Base-by-base conservation (phyloP, 2,113 vertebrate genomes). In the Nematolebias whitei region DNA sequence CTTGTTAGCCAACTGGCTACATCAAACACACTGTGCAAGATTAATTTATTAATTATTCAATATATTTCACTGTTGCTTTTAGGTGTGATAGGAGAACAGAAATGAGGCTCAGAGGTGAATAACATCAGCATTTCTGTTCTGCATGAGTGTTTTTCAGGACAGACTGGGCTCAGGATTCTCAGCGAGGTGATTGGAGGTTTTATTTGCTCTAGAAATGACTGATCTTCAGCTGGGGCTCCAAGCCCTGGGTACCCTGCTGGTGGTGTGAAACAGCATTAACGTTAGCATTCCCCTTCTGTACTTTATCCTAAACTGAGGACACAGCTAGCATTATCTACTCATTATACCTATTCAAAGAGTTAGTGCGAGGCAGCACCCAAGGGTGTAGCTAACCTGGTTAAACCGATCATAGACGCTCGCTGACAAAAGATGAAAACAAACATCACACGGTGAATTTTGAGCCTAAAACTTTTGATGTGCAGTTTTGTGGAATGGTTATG, bases 171-270 rank as follows among this genome's bases (percentile, higher is more conserved):
- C 19, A 11, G 13, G 41, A 45, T n/a, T 70, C 16, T 26, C 41
- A 71, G 20, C 24, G 26, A 49, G 41, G 41, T 20, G 39, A 44
- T 48, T 18, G 22, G 61, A 60, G 29, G 20, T 43, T 68, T 69
- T 62, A 49, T 79, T 78, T 80, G 76, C 69, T 71, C 74, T 65
- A 76, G 71, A 84, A 85, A 71, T 66, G 47, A 84, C 64, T 78
- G 43, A 61, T 45, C 57, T 67, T 52, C 41, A 74, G 40, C 53
- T 63, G 56, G 51, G 60, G 75, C 51, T 70, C 26, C 44, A 20
- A 19, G n/a, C 44, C 44, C 44, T 20, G 44, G 5, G 32, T 35
- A 10, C 32, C 32, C 32, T 9, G 32, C 9, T 35, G 32, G 5
- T 9, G 32, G 32, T 35, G 32, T 35, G 32, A 35, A 1, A 22